Conservation (phyloP, 2,113 vertebrate genomes). For the Brachyhypopomus occidentalis region DNA sequence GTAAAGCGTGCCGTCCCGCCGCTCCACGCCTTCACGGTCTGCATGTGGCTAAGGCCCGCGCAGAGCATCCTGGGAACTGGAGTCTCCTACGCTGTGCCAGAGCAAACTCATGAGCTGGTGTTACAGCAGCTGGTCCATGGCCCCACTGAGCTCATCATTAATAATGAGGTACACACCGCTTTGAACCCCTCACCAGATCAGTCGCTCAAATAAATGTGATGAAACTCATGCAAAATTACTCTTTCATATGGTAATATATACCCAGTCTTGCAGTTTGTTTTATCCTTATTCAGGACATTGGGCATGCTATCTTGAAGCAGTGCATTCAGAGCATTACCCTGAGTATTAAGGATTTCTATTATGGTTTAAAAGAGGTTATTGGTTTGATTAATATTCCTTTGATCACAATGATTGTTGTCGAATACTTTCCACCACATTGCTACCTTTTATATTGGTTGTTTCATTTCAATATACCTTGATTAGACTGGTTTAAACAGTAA, state of each 20-base stretch:
- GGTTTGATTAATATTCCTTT: not conserved
- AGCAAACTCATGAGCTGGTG: slow-evolving; percentile 90
- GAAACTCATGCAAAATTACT: no score
- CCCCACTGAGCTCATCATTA: slow-evolving; percentile 90
- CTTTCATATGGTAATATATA: no score
- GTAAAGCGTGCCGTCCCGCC: slow-evolving; percentile 83
- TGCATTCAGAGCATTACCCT: no score
- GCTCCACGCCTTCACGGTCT: slow-evolving; percentile 86
- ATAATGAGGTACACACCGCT: slow-evolving; percentile 85
- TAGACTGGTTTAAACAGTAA: not conserved
- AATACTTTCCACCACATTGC: not conserved
- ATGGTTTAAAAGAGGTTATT: no score
- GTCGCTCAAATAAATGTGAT: no score
- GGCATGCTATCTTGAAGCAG: no score
- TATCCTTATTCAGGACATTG: no score
- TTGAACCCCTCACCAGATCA: not conserved
- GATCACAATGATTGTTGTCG: not conserved
- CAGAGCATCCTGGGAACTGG: slow-evolving; percentile 85
- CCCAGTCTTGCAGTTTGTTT: no score
- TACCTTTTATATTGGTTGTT: not conserved
- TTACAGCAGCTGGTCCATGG: slow-evolving; percentile 86
- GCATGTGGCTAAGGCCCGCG: slow-evolving; percentile 88
- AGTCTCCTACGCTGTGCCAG: slow-evolving; percentile 87
- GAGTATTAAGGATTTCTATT: slow-evolving; percentile 3
- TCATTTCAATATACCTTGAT: not conserved